Evolutionary conservation across 2,797 vertebrate species (phyloP).

Genomic region (Takifugu ocellatus): DNA sequence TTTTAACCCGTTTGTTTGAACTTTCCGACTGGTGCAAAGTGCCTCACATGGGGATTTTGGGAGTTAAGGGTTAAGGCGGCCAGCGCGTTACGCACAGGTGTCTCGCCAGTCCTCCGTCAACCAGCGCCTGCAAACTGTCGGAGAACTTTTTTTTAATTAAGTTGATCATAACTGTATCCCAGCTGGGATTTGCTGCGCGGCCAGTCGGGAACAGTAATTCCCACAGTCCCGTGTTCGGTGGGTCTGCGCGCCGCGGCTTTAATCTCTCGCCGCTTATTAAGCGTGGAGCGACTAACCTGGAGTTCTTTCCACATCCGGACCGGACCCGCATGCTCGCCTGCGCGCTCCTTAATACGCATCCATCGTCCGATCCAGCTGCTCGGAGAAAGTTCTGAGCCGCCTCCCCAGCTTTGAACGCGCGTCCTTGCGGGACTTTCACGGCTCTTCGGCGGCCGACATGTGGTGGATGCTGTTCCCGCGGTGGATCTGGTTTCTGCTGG

Average conservation of each 20-base stretch:
- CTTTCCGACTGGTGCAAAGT: too few relatives aligned
- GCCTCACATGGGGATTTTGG: conserved; percentile 35
- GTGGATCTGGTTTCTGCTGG: conserved; percentile 85
- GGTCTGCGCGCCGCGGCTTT: conserved; percentile 77
- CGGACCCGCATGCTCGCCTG: conserved; percentile 24
- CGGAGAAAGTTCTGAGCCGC: background rate
- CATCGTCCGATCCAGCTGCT: background rate
- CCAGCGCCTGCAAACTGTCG: conserved; percentile 72
- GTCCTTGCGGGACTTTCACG: background rate
- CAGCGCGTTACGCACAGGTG: conserved; percentile 85
- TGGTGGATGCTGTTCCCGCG: conserved; percentile 80
- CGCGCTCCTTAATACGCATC: background rate
- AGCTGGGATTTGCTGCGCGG: conserved; percentile 58
- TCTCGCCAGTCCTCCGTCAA: conserved; percentile 62
- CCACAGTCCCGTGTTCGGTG: conserved; percentile 58
- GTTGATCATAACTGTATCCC: conserved; percentile 68
- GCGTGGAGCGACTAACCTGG: conserved; percentile 46
- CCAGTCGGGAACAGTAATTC: conserved; percentile 63
- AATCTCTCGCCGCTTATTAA: conserved; percentile 61
- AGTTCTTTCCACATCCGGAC: conserved; percentile 45
- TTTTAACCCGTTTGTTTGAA: too few relatives aligned
- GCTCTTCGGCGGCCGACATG: conserved; percentile 71
- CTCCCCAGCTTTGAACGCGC: too few relatives aligned
- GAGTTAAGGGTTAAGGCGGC: conserved; percentile 86
- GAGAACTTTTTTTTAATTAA: conserved; percentile 61